Evolutionary conservation across 37 sponge, comb jelly and placozoan genomes (phyloP), one percentile per base, ranked within the genome.

Genomic region (Beroe forskalii): DNA sequence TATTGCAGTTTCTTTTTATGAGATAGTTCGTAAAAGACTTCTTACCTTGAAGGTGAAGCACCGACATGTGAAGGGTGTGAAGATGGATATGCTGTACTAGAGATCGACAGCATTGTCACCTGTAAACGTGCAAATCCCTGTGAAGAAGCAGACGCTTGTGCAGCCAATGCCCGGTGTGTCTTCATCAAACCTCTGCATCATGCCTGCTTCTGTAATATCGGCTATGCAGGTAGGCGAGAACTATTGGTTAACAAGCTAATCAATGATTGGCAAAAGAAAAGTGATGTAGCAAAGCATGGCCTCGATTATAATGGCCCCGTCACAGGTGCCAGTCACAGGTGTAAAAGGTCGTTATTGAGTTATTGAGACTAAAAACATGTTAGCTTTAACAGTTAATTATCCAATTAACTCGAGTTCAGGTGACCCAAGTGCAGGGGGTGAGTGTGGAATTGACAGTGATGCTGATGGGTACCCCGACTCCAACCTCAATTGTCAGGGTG

Each of bases 371-470:
- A n/a, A n/a, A n/a, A n/a, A n/a, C n/a, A n/a, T n/a, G n/a, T n/a
- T n/a, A n/a, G n/a, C n/a, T n/a, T n/a, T n/a, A n/a, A n/a, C n/a
- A n/a, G n/a, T n/a, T n/a, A n/a, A n/a, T n/a, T n/a, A n/a, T n/a
- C n/a, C n/a, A n/a, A n/a, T n/a, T n/a, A n/a, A n/a, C 55, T 12
- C 55, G 12, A 48, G 6, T 12, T 27, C 38, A 69, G 72, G 72
- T 9, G 72, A 69, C 32, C 33, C 62, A 1, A 30, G 64, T 14
- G 25, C 4, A n/a, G 90, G 90, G 3, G 64, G 66, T 14, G 41
- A 61, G 41, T 90, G 90, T 90, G 90, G 90, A 8, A 32, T 66
- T 9, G 90, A 90, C 36, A 64, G 67, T 25, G 90, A 90, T 37
- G 90, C 63, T 14, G 90, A 90, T 90, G 90, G 90, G 20, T 90